Evolutionary conservation across 2,888 invertebrate genomes (phyloP).

Genomic region (Galerucella pusilla): DNA sequence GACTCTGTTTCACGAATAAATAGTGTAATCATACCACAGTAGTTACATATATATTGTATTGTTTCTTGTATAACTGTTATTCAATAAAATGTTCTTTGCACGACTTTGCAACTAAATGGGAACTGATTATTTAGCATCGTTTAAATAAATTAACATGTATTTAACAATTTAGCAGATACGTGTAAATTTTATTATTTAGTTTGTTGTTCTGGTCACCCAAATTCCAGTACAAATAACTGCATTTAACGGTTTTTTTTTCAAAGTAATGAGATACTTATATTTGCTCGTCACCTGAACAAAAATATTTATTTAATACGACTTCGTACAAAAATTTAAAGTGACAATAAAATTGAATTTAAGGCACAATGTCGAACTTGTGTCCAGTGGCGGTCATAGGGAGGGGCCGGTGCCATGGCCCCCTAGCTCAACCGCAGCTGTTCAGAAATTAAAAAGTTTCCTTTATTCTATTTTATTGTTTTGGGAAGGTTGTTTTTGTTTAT

Average conservation of each 20-base stretch:
- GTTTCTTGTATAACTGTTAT: conserved; percentile 29
- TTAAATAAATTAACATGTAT: conserved; percentile 24
- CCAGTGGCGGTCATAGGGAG: no score
- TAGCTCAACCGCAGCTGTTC: no score
- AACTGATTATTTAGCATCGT: conserved; percentile 19
- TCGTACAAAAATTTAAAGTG: no score
- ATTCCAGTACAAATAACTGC: conserved; percentile 14
- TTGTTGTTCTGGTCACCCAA: conserved; percentile 14
- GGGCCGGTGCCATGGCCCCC: no score
- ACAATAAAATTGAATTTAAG: no score
- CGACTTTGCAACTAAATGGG: conserved; percentile 28
- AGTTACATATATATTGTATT: conserved; percentile 18
- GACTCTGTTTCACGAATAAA: conserved; percentile 3
- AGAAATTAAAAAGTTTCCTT: no score
- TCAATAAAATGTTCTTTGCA: conserved; percentile 21
- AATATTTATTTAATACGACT: no score
- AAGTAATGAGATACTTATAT: neutral
- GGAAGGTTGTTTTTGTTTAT: no score
- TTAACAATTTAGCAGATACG: conserved; percentile 12
- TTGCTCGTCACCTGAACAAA: neutral
- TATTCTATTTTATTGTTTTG: no score
- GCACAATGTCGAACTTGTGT: no score
- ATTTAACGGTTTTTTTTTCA: neutral
- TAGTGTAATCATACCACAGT: neutral
- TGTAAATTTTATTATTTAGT: conserved; percentile 9